Percentiles rank a stretch among this genome's conserved stretches.
phyloP scores from a whole-genome alignment of 1,140 invertebrate genomes.

The Drosophila lacteicornis region DNA sequence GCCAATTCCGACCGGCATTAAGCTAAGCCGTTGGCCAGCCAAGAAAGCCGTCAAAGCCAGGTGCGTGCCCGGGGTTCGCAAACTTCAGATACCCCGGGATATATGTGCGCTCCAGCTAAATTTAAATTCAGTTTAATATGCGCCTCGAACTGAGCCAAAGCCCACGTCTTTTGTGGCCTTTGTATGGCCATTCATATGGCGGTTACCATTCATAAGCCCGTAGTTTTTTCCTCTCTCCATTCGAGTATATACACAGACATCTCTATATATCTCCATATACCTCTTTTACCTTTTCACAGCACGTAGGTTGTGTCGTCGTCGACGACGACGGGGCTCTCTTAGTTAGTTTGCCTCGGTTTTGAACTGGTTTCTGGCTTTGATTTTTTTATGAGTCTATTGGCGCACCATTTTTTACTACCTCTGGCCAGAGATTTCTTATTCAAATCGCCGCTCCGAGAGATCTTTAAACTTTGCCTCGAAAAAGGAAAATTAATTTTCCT shows the following conservation, averaged over 20 bases:
- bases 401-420: constrained; percentile 48
- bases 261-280: constrained; percentile 32
- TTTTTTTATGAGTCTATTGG: constrained; percentile 72
- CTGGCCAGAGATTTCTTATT: constrained; percentile 50
- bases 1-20: constrained; percentile 69
- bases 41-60: constrained; percentile 63
- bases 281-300: constrained; percentile 53
- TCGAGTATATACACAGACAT: not conserved
- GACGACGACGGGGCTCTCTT: constrained; percentile 51
- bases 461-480: constrained; percentile 28
- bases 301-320: constrained; percentile 69
- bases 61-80: constrained; percentile 66
- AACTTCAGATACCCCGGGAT: constrained; percentile 14
- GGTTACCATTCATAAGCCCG: constrained; percentile 76
- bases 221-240: constrained; percentile 50
- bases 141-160: constrained; percentile 55
- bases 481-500: constrained; percentile 46
- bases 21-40: constrained; percentile 56
- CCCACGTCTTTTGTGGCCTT: constrained; percentile 66
- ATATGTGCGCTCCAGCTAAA: constrained; percentile 41
- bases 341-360: constrained; percentile 55
- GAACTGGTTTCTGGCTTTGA: constrained; percentile 76
- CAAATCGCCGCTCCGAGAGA: constrained; percentile 50
- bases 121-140: constrained; percentile 77
- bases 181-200: constrained; percentile 76